phyloP scores from a whole-genome alignment of 2,113 vertebrate genomes.

The Ibidorhyncha struthersii region DNA sequence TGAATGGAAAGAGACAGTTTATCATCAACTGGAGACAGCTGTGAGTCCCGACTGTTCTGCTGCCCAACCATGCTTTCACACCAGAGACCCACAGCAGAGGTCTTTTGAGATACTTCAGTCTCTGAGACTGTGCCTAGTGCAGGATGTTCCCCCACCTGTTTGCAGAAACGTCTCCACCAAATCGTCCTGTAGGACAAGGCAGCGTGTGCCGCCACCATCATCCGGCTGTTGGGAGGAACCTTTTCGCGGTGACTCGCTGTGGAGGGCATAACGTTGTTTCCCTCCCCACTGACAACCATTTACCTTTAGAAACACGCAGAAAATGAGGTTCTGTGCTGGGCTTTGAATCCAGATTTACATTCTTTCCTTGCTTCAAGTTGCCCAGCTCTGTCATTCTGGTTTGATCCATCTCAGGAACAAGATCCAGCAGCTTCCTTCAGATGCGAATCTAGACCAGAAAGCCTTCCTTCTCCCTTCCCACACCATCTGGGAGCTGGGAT shows the following conservation, averaged over 20 bases:
- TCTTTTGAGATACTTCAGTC: not conserved
- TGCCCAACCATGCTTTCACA: not conserved
- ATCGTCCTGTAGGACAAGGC: not conserved
- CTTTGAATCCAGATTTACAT: not conserved
- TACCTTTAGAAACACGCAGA: slow-evolving; percentile 5
- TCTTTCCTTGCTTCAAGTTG: not conserved
- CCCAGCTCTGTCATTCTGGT: slow-evolving; percentile 16
- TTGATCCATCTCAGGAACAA: slow-evolving; percentile 27
- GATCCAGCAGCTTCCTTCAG: slow-evolving; percentile 15
- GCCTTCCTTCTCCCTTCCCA: slow-evolving; percentile 6
- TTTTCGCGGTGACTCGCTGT: not conserved
- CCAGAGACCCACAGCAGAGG: not conserved
- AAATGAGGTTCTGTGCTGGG: not conserved
- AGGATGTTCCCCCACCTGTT: not conserved
- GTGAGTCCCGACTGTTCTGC: not conserved
- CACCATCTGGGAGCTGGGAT: slow-evolving; percentile 23
- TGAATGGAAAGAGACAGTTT: slow-evolving; percentile 5
- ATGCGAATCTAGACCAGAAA: not conserved
- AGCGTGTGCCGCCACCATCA: not conserved
- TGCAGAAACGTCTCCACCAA: not conserved
- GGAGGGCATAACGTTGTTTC: not conserved
- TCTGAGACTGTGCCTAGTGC: not conserved
- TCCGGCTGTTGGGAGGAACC: not conserved
- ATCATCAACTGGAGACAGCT: not conserved
- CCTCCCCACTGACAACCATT: not conserved